Conservation (phyloP, 2,888 invertebrate species). For the Drosophila limbata region DNA sequence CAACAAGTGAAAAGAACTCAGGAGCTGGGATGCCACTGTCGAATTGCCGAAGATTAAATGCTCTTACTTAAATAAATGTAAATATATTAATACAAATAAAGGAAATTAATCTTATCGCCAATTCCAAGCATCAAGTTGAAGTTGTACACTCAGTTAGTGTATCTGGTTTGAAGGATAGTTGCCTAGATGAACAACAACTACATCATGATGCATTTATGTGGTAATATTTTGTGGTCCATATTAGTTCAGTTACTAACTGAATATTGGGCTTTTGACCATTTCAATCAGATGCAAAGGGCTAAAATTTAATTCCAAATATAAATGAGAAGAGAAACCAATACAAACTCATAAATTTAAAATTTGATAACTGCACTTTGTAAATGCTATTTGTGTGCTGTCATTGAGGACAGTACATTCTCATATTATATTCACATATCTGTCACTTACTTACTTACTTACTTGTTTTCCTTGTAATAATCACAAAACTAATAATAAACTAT, state of each 20-base stretch:
- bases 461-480: conserved; percentile 20
- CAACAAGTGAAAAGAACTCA: conserved; percentile 44
- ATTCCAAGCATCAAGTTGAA: neutral
- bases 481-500: conserved; percentile 14
- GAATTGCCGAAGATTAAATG: conserved; percentile 13
- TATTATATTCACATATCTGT: neutral
- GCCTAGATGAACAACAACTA: conserved; percentile 6
- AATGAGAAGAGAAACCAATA: neutral
- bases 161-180: neutral
- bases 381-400: conserved; percentile 16
- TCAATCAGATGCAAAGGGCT: neutral
- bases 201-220: conserved; percentile 26
- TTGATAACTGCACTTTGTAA: conserved; percentile 15
- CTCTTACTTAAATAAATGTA: conserved; percentile 15
- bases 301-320: conserved; percentile 17
- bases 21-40: conserved; percentile 4
- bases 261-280: conserved; percentile 4
- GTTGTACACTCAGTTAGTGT: neutral
- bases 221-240: conserved; percentile 31
- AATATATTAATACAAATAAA: conserved; percentile 5
- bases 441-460: neutral
- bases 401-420: conserved; percentile 5
- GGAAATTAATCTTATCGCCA: neutral
- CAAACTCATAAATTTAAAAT: conserved; percentile 2
- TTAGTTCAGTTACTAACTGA: conserved; percentile 9